Evolutionary conservation across 1,140 invertebrate genomes (phyloP), one percentile per base, ranked within the genome.

Genomic region (Apis cerana): DNA sequence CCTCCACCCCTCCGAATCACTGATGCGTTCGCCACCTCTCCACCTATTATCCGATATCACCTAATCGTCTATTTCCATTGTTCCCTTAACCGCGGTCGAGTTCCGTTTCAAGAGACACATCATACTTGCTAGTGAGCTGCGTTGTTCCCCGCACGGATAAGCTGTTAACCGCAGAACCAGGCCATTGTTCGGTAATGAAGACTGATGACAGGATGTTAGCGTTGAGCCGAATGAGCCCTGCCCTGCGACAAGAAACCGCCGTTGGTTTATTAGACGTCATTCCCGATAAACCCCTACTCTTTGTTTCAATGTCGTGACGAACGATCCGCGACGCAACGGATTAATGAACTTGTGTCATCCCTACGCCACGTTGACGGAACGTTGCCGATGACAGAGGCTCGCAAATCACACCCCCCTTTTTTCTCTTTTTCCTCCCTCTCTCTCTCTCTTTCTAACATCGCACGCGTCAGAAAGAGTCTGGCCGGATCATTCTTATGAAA

Each of bases 201-300:
- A 92, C 87, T 89, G 88, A 93, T 91, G 90, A 91, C 89, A 88
- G 86, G 83, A 88, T 90, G 87, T 90, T 84, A 90, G 78, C 76
- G 68, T 74, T 78, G 85, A 80, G 82, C 80, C 88, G 85, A 92
- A 90, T 85, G 87, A 90, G 88, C 86, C 72, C 86, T 86, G 75
- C 69, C 69, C 69, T 17, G 88, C 75, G 74, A 87, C 89, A 93
- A 92, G 91, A 92, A 92, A 89, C 86, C 88, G 85, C 84, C 88
- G 90, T 89, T 88, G 90, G 90, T 92, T 92, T 93, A 93, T 92
- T 93, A 90, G 90, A 89, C 82, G 89, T 89, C 91, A 88, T 90
- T 90, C 84, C 82, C 88, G 89, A 88, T 91, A 88, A 91, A 88
- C 87, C 84, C 86, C 88, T 81, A 89, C 86, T 90, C 90, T 90